A percentile compares a stretch with the other conserved stretches of the same genome.
Conservation (phyloP, 2,113 vertebrate species). For the Cettia cetti region DNA sequence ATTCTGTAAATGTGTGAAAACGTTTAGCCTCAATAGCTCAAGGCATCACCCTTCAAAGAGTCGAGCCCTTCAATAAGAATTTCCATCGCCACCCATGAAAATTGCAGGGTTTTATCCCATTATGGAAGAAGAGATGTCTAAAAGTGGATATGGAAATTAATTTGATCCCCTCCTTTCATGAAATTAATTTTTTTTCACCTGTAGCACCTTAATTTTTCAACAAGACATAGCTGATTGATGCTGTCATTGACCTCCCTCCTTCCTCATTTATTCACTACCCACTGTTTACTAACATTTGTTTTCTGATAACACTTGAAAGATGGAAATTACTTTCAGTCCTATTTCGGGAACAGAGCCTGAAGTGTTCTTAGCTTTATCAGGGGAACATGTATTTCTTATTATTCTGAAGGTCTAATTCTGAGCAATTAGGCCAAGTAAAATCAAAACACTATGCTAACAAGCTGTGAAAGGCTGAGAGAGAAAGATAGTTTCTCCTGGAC, state of each 20-base stretch:
- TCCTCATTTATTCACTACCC: not conserved
- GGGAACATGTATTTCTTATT: slow-evolving; percentile 4
- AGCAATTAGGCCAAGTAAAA: slow-evolving; percentile 37
- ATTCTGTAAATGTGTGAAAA: not conserved
- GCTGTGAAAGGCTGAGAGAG: not conserved
- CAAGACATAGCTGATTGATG: not conserved
- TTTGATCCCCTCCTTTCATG: not conserved
- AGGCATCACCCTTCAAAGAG: not conserved
- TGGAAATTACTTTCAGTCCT: slow-evolving; percentile 19
- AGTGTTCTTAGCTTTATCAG: slow-evolving; percentile 19
- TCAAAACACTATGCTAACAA: not conserved
- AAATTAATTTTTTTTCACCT: not conserved
- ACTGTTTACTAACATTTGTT: slow-evolving; percentile 25
- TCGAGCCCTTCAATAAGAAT: not conserved
- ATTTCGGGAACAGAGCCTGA: slow-evolving; percentile 8
- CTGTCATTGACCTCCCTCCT: not conserved
- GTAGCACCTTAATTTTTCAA: not conserved
- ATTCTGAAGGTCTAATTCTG: slow-evolving; percentile 27
- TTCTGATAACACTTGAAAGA: slow-evolving; percentile 51
- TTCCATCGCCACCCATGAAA: not conserved
- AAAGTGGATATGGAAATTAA: not conserved
- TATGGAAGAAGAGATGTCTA: not conserved
- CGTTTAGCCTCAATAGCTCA: not conserved
- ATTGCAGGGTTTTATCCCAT: not conserved
- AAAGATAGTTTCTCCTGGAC: not conserved